phyloP scores from a whole-genome alignment of 30 jellyfish, hydroid and myxozoan genomes.

The Aurelia aurita region DNA sequence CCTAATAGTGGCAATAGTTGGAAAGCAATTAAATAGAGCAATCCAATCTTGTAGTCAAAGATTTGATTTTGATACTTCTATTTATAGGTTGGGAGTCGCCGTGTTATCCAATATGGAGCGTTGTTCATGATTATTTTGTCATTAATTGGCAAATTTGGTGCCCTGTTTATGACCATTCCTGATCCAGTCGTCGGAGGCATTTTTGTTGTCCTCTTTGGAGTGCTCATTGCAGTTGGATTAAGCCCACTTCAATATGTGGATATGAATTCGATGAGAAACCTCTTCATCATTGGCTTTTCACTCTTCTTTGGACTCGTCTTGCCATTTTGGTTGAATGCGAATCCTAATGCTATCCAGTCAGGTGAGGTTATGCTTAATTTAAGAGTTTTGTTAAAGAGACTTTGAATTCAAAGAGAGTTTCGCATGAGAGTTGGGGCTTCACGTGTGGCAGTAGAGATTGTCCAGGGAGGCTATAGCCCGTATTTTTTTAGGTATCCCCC shows the following conservation, averaged over 20 bases:
- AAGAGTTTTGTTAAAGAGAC: no score
- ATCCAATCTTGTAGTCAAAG: no score
- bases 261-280: conserved; percentile 81
- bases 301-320: conserved; percentile 86
- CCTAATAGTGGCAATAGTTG: no score
- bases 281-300: conserved; percentile 84
- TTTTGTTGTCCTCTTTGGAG: conserved; percentile 85
- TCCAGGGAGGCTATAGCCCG: no score
- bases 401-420: no score
- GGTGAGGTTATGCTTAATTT: conserved; percentile 33
- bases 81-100: conserved; percentile 89
- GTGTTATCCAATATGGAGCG: conserved; percentile 94
- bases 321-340: conserved; percentile 83
- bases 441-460: no score
- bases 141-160: conserved; percentile 92
- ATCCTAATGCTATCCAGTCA: conserved; percentile 48
- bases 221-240: conserved; percentile 91
- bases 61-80: background rate
- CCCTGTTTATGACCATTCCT: conserved; percentile 89
- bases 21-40: no score
- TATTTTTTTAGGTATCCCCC: no score
- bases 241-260: conserved; percentile 85
- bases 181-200: conserved; percentile 97
- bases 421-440: no score
- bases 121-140: conserved; percentile 80